These are phyloP conservation scores for Brachypterus glaber DNA, from an alignment of 2,888 invertebrate species.

Conservation along the genomic window DNA sequence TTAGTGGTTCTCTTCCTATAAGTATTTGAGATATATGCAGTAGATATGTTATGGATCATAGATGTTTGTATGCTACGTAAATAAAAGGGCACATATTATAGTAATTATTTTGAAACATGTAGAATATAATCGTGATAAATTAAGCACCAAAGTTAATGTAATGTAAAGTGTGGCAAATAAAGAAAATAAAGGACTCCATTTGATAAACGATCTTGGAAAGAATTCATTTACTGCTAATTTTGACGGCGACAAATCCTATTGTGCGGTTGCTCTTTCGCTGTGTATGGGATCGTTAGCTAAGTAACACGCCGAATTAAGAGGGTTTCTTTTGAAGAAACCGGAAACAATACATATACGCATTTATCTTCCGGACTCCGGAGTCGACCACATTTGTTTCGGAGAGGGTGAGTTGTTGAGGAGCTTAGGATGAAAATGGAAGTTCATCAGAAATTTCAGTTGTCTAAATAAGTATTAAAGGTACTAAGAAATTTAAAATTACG, in stretches of 20 bases:
- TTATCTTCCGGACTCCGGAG: constrained; percentile 35
- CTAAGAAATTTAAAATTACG: too few relatives aligned
- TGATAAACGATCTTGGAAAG: constrained; percentile 37
- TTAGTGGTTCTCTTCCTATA: too few relatives aligned
- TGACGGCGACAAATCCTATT: constrained; percentile 37
- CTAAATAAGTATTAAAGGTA: too few relatives aligned
- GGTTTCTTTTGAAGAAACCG: constrained; percentile 40
- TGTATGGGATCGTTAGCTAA: constrained; percentile 38
- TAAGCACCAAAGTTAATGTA: constrained; percentile 30
- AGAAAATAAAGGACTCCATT: constrained; percentile 31
- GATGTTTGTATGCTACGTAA: too few relatives aligned
- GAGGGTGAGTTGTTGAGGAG: too few relatives aligned
- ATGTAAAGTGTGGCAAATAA: constrained; percentile 33
- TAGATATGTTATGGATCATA: too few relatives aligned
- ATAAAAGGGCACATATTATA: too few relatives aligned
- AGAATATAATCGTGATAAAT: too few relatives aligned
- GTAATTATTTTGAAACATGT: too few relatives aligned
- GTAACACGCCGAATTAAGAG: constrained; percentile 41
- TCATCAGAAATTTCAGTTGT: too few relatives aligned
- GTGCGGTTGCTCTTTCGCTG: constrained; percentile 31
- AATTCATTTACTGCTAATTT: constrained; percentile 39
- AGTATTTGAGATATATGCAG: too few relatives aligned
- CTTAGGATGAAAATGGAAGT: too few relatives aligned
- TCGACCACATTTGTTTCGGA: constrained; percentile 5
- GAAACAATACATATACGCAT: constrained; percentile 44